phyloP scores from a whole-genome alignment of 2,797 vertebrate species.

The Chiloscyllium punctatum region DNA sequence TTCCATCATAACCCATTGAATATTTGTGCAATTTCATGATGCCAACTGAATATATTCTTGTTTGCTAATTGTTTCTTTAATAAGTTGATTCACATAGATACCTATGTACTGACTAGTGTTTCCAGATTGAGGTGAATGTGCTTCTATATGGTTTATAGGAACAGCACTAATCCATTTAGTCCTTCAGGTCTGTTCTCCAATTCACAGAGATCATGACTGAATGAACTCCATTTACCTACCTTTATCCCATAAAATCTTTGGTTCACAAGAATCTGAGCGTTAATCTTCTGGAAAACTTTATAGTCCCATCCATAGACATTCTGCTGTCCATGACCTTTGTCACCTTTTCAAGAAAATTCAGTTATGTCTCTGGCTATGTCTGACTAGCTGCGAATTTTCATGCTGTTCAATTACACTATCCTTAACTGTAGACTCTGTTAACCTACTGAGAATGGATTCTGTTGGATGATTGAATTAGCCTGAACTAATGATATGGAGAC shows the following conservation, averaged over 20 bases:
- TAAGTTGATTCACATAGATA: background rate
- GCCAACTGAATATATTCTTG: background rate
- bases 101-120: background rate
- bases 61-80: background rate
- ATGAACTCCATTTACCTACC: background rate
- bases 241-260: background rate
- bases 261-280: background rate
- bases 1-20: background rate
- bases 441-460: background rate
- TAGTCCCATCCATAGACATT: background rate
- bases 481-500: background rate
- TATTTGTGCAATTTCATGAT: background rate
- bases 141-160: background rate
- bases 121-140: background rate
- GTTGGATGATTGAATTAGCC: background rate
- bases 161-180: background rate
- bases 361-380: background rate
- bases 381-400: too few species aligned
- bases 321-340: background rate
- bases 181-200: background rate
- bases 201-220: background rate
- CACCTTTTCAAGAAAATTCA: background rate
- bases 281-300: background rate
- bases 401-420: too few species aligned
- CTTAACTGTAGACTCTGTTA: background rate